These are phyloP conservation scores for Calameuta idolon DNA, from an alignment of 2,888 invertebrate genomes.

Conservation along the genomic window DNA sequence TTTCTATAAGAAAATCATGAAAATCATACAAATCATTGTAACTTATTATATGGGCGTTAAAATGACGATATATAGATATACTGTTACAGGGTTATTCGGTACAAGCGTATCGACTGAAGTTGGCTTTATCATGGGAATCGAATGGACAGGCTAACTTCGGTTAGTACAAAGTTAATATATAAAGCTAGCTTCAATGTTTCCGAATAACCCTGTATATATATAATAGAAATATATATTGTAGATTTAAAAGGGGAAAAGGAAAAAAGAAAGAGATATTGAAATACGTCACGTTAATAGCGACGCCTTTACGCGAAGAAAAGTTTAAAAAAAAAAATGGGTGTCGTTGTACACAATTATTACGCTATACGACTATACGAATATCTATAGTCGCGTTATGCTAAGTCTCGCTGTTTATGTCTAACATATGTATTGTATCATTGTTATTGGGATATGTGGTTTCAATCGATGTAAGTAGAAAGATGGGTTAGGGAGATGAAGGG, in stretches of 20 bases:
- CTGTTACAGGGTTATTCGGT: background rate
- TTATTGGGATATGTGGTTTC: slow-evolving; percentile 35
- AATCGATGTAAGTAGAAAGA: slow-evolving; percentile 10
- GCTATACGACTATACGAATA: background rate
- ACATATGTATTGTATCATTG: slow-evolving; percentile 35
- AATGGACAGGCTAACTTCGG: background rate
- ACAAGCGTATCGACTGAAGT: background rate
- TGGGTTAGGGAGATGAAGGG: background rate
- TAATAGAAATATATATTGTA: background rate
- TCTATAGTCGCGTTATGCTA: slow-evolving; percentile 8
- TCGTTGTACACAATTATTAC: background rate
- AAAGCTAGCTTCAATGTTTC: background rate
- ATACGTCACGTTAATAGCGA: background rate
- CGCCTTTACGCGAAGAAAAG: background rate
- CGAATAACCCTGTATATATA: background rate
- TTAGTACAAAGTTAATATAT: background rate
- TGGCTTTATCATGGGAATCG: background rate
- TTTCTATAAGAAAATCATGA: background rate
- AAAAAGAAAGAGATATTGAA: background rate
- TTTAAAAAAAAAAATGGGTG: background rate
- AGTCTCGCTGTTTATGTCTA: slow-evolving; percentile 41
- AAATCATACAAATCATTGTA: background rate
- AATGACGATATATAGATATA: background rate
- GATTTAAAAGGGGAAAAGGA: background rate
- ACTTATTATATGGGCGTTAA: background rate